phyloP scores from a whole-genome alignment of 2,888 invertebrate species.

The Graphium colonna region DNA sequence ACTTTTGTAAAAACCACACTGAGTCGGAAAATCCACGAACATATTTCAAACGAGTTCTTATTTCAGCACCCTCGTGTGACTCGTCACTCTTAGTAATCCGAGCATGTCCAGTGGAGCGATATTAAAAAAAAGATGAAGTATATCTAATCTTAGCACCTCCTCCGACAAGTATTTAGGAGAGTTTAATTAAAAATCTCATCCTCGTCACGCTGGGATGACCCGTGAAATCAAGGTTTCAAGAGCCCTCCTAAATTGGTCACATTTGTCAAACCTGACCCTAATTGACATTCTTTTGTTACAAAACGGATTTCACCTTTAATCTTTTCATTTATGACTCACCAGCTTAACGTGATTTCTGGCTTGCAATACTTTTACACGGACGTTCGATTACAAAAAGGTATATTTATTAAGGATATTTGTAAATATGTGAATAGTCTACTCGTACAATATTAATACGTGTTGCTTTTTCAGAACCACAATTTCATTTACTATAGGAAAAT shows the following conservation, averaged over 20 bases:
- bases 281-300: constrained; percentile 16
- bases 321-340: constrained; percentile 17
- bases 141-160: constrained; percentile 7
- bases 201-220: constrained; percentile 2
- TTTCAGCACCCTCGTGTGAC: neutral
- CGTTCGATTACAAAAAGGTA: neutral
- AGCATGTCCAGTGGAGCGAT: neutral
- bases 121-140: constrained; percentile 4
- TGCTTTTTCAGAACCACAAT: too few relatives aligned
- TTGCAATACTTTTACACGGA: constrained; percentile 5
- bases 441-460: too few relatives aligned
- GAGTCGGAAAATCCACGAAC: too few relatives aligned
- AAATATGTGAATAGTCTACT: too few relatives aligned
- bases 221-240: constrained; percentile 7
- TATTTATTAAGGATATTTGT: too few relatives aligned
- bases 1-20: too few relatives aligned
- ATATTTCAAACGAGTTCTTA: too few relatives aligned
- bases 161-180: neutral
- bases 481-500: too few relatives aligned
- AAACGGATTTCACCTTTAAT: constrained; percentile 12
- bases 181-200: constrained; percentile 22
- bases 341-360: constrained; percentile 7
- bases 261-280: constrained; percentile 19
- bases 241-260: constrained; percentile 14
- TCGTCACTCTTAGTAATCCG: neutral